Percentiles rank a stretch among this genome's conserved stretches.
Conservation (phyloP, 2,888 invertebrate genomes). For the Hylaea fasciaria region DNA sequence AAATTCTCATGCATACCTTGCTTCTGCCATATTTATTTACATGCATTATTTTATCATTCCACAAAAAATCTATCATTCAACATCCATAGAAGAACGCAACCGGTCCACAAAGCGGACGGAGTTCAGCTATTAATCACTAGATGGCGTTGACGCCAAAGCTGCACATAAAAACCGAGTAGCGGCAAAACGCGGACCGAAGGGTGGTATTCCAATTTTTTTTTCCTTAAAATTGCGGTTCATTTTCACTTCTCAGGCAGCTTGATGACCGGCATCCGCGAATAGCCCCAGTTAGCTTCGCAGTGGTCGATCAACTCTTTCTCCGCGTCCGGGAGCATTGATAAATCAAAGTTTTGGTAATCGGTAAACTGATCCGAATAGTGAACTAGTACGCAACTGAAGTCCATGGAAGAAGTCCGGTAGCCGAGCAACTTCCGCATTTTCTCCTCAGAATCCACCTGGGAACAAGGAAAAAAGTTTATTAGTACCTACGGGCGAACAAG, state of each 20-base stretch:
- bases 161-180: slow-evolving; percentile 35
- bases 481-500: slow-evolving; percentile 37
- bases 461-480: slow-evolving; percentile 57
- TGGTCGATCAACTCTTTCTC: slow-evolving; percentile 87
- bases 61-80: slow-evolving; percentile 20
- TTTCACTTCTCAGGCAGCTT: slow-evolving; percentile 87
- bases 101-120: slow-evolving; percentile 33
- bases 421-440: slow-evolving; percentile 79
- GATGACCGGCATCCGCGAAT: slow-evolving; percentile 86
- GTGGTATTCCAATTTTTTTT: slow-evolving; percentile 45
- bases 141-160: slow-evolving; percentile 71
- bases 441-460: slow-evolving; percentile 84
- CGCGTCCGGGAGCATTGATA: slow-evolving; percentile 82
- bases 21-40: slow-evolving; percentile 10
- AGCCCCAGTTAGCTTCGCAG: slow-evolving; percentile 87
- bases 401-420: slow-evolving; percentile 70
- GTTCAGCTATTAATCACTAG: slow-evolving; percentile 53
- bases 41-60: slow-evolving; percentile 19
- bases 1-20: not conserved
- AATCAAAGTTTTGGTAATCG: slow-evolving; percentile 72
- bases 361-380: slow-evolving; percentile 81
- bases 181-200: slow-evolving; percentile 32
- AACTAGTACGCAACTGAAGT: slow-evolving; percentile 84
- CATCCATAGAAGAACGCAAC: slow-evolving; percentile 28
- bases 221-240: slow-evolving; percentile 44